phyloP scores from a whole-genome alignment of 2,888 invertebrate genomes.

The Argynnis bischoffii region DNA sequence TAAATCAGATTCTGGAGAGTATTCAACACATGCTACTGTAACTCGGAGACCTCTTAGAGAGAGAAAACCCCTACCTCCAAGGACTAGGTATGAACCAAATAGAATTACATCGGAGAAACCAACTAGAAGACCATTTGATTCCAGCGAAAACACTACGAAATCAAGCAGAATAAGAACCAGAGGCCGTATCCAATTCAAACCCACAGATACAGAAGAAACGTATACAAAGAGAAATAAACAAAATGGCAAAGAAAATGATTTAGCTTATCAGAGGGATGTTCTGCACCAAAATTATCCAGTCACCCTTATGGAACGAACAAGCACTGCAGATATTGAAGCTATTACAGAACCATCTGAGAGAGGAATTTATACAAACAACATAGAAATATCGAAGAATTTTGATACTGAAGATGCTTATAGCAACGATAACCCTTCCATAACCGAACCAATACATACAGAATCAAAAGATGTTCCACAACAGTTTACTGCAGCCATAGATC shows the following conservation, averaged over 20 bases:
- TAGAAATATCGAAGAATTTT: conserved; percentile 51
- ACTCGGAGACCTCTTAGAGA: conserved; percentile 80
- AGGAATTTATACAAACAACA: conserved; percentile 50
- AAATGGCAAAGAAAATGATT: conserved; percentile 61
- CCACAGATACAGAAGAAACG: conserved; percentile 64
- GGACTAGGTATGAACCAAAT: conserved; percentile 68
- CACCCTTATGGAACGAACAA: conserved; percentile 75
- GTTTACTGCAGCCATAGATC: conserved; percentile 51
- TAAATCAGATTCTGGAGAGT: conserved; percentile 69
- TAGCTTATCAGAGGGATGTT: conserved; percentile 85
- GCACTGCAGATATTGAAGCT: conserved; percentile 75
- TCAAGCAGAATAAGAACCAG: conserved; percentile 67
- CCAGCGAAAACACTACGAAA: conserved; percentile 65
- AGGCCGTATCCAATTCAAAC: conserved; percentile 79
- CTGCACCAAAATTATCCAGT: conserved; percentile 85
- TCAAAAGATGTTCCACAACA: conserved; percentile 49
- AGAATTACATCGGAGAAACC: conserved; percentile 68
- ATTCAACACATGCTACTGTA: conserved; percentile 60
- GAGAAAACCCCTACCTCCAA: conserved; percentile 70
- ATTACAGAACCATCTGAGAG: conserved; percentile 67
- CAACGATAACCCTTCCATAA: conserved; percentile 64
- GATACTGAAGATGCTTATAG: conserved; percentile 75
- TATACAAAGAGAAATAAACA: conserved; percentile 58
- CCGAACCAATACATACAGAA: conserved; percentile 55
- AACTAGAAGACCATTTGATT: conserved; percentile 55